These are phyloP conservation scores for Helicoverpa zea DNA, from an alignment of 1,140 invertebrate species.

Conservation along the genomic window DNA sequence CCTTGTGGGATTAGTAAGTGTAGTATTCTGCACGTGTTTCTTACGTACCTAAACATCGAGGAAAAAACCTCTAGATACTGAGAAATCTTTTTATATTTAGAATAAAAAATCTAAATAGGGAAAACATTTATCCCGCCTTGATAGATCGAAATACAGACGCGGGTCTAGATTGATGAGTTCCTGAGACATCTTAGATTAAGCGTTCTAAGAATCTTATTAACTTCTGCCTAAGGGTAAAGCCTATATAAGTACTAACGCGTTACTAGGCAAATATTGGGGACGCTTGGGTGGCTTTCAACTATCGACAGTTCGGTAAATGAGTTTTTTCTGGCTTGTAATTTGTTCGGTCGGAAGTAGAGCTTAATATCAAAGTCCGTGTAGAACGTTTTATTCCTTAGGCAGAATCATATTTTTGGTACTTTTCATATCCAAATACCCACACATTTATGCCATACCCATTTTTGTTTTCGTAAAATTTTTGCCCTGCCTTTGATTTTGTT, in stretches of 20 bases:
- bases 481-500: not conserved
- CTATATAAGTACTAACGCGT: not conserved
- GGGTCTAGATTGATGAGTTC: conserved; percentile 26
- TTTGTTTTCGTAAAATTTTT: too few species aligned
- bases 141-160: conserved; percentile 23
- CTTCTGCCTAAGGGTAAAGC: not conserved
- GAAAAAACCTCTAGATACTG: not conserved
- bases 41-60: too few species aligned
- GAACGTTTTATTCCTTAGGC: too few species aligned
- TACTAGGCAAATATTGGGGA: not conserved
- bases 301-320: too few species aligned
- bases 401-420: not conserved
- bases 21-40: too few species aligned
- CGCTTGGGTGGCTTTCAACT: too few species aligned
- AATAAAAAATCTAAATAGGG: conserved; percentile 13
- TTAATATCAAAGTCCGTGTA: too few species aligned
- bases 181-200: conserved; percentile 21
- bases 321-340: too few species aligned
- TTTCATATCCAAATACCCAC: not conserved
- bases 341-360: too few species aligned
- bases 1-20: too few species aligned
- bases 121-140: conserved; percentile 21
- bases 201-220: conserved; percentile 15
- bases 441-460: not conserved
- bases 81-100: not conserved